Conservation (phyloP, 2,797 vertebrate species). For the Cynopterus sphinx region DNA sequence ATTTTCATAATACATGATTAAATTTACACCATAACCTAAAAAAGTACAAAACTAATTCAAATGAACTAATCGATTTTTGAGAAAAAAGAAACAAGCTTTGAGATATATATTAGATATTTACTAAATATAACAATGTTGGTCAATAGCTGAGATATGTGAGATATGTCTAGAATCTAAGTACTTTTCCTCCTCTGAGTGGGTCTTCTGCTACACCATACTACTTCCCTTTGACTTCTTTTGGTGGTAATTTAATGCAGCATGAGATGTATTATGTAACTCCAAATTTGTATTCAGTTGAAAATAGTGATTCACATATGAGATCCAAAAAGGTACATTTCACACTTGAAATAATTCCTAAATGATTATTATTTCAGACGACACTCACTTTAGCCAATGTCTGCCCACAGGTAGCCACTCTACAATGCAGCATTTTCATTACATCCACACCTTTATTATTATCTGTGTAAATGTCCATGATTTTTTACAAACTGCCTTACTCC, state of each 20-base stretch:
- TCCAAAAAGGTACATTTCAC: background rate
- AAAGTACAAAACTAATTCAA: background rate
- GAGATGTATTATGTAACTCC: background rate
- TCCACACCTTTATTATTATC: background rate
- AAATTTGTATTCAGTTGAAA: background rate
- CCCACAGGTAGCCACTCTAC: background rate
- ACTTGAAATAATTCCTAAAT: background rate
- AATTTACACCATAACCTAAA: background rate
- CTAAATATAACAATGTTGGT: background rate
- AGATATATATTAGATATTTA: background rate
- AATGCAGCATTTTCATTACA: background rate
- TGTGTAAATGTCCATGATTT: background rate
- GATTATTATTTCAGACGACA: background rate
- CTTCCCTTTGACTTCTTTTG: background rate
- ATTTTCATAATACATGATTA: background rate
- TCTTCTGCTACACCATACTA: background rate
- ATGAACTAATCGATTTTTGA: background rate
- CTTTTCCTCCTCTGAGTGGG: background rate
- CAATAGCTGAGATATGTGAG: background rate
- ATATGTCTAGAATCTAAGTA: background rate
- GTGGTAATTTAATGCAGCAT: background rate
- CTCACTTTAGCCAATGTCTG: background rate
- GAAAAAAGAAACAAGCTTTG: background rate
- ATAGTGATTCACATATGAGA: background rate
- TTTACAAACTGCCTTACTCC: background rate